These are phyloP conservation scores for Catostomus latipinnis DNA, from an alignment of 2,797 vertebrate genomes.

Conservation along the genomic window DNA sequence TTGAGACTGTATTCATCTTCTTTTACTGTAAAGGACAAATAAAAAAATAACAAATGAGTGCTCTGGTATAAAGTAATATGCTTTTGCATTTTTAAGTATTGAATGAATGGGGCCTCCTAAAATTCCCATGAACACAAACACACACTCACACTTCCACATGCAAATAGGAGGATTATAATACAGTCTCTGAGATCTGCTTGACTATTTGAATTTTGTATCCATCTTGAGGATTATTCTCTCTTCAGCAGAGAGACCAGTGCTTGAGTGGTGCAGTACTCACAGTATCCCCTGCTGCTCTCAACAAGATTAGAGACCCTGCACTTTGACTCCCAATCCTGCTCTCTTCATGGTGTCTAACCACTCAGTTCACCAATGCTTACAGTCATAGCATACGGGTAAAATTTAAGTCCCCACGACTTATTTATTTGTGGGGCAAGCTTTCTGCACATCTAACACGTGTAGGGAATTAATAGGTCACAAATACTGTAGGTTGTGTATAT, in stretches of 20 bases:
- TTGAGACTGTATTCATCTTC: no score
- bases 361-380: slow-evolving; percentile 74
- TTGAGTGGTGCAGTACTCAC: slow-evolving; percentile 80
- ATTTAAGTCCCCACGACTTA: slow-evolving; percentile 34
- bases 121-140: slow-evolving; percentile 68
- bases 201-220: slow-evolving; percentile 83
- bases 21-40: no score
- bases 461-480: not conserved
- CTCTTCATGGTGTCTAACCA: slow-evolving; percentile 77
- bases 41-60: no score
- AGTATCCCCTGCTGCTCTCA: slow-evolving; percentile 78
- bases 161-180: slow-evolving; percentile 81
- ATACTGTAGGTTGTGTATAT: not conserved
- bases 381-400: slow-evolving; percentile 74
- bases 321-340: slow-evolving; percentile 77
- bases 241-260: slow-evolving; percentile 73
- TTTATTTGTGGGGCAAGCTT: slow-evolving; percentile 28
- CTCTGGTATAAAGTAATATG: not conserved
- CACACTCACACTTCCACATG: slow-evolving; percentile 76
- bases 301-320: slow-evolving; percentile 81
- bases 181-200: slow-evolving; percentile 79
- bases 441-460: not conserved
- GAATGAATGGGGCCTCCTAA: slow-evolving; percentile 40
- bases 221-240: slow-evolving; percentile 82
- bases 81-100: slow-evolving; percentile 2